Base-by-base conservation (phyloP, 2,888 invertebrate genomes). In the Herminia tarsipennalis region DNA sequence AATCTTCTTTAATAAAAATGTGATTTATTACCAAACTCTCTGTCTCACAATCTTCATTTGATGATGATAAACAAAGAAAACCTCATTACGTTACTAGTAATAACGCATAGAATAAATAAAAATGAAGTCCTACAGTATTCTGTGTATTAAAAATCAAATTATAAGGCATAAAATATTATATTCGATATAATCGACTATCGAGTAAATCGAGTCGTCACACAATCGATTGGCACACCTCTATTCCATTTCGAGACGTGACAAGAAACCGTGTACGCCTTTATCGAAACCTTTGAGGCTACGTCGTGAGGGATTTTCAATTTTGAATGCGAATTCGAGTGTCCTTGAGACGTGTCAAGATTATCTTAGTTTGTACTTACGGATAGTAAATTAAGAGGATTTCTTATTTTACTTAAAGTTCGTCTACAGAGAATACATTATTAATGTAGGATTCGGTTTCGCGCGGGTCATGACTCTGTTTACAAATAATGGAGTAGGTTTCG, bases 251-350 rank as follows among this genome's bases (percentile, higher is more conserved):
- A 44, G 44, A 75, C 74, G 76, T 73, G 74, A 76, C 69, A 44
- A 60, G 74, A 74, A 74, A 73, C 69, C 67, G 37, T 68, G 56
- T 56, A 57, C 47, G 59, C 45, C 67, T 63, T 63, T 73, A 68
- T 57, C 58, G 56, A 64, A 61, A 64, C 73, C 73, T 73, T 70
- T 65, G 66, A 73, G 59, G 53, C 59, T 59, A 54, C 57, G 56
- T 28, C 33, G 36, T 30, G 34, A 41, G 38, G 45, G 60, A 69
- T 70, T 75, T 73, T 68, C 70, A 73, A 75, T 75, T 73, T 73
- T 62, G 68, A 70, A 59, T 70, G 59, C 57, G 70, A 70, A 66
- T 73, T 62, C 43, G 59, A 73, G 64, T 59, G 63, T 57, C 57
- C 61, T 59, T 54, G 52, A 56, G 54, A 72, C 74, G 73, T 70